Conservation (phyloP, 2,113 vertebrate genomes). For the Ahaetulla prasina region DNA sequence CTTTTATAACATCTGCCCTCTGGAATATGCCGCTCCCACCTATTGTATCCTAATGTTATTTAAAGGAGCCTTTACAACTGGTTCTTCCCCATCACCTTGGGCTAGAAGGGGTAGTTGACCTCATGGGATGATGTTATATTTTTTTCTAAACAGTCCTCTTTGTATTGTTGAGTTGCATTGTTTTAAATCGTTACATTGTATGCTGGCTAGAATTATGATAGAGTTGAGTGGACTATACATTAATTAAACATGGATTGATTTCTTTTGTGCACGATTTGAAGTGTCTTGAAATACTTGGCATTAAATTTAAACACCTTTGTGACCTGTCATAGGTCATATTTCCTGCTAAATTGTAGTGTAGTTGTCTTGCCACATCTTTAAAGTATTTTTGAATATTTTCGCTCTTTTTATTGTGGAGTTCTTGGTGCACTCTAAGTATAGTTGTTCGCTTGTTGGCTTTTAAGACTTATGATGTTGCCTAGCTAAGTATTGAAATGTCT, state of each 20-base stretch:
- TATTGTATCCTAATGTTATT: not conserved
- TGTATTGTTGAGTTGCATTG: not conserved
- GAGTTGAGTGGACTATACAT: not conserved
- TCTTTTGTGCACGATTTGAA: not conserved
- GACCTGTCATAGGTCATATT: not conserved
- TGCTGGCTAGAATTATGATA: not conserved
- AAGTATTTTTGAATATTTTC: not conserved
- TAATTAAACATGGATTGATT: not conserved
- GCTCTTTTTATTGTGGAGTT: not conserved
- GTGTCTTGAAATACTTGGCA: not conserved
- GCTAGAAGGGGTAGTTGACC: not conserved
- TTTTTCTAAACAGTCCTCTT: not conserved
- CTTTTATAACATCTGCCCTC: not conserved
- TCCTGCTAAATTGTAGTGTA: not conserved
- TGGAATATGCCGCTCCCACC: not conserved
- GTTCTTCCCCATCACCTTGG: not conserved
- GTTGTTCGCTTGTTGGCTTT: not conserved
- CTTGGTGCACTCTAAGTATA: not conserved
- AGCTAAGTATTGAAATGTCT: not conserved
- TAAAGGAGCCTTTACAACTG: not conserved
- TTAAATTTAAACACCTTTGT: not conserved
- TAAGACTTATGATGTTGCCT: not conserved
- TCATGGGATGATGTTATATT: not conserved
- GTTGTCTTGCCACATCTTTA: not conserved
- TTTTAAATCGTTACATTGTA: not conserved